Conservation (phyloP, 2,888 invertebrate species). For the Malthinus seriepunctatus region DNA sequence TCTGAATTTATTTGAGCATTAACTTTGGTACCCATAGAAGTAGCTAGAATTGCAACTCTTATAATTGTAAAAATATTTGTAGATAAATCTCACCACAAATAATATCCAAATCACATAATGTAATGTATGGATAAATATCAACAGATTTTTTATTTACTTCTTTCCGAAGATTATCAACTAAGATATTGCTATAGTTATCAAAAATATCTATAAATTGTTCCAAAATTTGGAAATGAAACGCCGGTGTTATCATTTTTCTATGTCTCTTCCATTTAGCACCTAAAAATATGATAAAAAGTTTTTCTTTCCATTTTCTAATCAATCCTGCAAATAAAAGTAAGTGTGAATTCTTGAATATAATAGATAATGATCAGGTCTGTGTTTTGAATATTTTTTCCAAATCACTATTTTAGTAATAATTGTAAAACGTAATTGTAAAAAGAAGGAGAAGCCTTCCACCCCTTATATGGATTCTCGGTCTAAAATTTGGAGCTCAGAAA, state of each 20-base stretch:
- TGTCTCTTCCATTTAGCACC: slow-evolving; percentile 64
- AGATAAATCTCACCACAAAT: slow-evolving; percentile 59
- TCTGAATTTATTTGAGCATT: slow-evolving; percentile 71
- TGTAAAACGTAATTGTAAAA: too few relatives aligned
- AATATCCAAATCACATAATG: slow-evolving; percentile 63
- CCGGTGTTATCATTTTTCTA: slow-evolving; percentile 74
- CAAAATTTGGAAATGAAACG: slow-evolving; percentile 78
- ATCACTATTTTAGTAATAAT: too few relatives aligned
- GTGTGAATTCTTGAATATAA: too few relatives aligned
- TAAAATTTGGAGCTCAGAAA: too few relatives aligned
- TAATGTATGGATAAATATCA: slow-evolving; percentile 65
- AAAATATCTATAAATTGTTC: slow-evolving; percentile 73
- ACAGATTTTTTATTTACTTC: slow-evolving; percentile 53
- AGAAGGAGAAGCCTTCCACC: too few relatives aligned
- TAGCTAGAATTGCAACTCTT: slow-evolving; percentile 60
- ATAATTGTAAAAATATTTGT: background rate
- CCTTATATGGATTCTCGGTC: too few relatives aligned
- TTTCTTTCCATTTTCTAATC: too few relatives aligned
- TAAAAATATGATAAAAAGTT: too few relatives aligned
- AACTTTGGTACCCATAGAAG: slow-evolving; percentile 79
- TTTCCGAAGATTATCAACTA: slow-evolving; percentile 59
- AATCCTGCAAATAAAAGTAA: too few relatives aligned
- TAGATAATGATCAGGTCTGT: too few relatives aligned
- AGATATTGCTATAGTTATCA: slow-evolving; percentile 63
- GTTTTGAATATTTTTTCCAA: too few relatives aligned